Percentiles rank a stretch among this genome's conserved stretches.
These are phyloP conservation scores for Scaptomyza caliginosa DNA, from an alignment of 2,888 invertebrate species.

Conservation along the genomic window DNA sequence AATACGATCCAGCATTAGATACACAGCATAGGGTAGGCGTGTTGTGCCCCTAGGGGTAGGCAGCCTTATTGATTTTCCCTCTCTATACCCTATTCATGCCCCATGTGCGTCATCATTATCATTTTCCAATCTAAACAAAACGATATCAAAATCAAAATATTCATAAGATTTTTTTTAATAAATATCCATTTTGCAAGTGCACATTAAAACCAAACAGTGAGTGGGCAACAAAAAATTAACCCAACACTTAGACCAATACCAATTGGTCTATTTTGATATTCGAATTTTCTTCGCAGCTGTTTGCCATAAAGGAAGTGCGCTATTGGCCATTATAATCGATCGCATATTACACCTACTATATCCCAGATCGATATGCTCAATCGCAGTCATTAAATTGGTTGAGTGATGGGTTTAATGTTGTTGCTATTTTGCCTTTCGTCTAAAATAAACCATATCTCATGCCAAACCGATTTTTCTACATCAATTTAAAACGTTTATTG, in stretches of 20 bases:
- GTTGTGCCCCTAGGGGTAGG: constrained; percentile 62
- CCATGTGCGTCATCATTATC: constrained; percentile 55
- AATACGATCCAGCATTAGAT: constrained; percentile 80
- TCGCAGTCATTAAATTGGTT: constrained; percentile 33
- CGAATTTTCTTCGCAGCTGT: constrained; percentile 56
- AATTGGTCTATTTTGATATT: constrained; percentile 40
- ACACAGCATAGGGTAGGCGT: constrained; percentile 82
- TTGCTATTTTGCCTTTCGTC: constrained; percentile 13
- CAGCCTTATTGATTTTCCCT: constrained; percentile 17
- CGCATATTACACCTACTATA: constrained; percentile 40
- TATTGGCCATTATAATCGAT: constrained; percentile 48
- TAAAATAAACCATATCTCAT: constrained; percentile 64
- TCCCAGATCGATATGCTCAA: constrained; percentile 10
- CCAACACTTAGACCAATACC: background rate
- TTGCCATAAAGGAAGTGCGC: constrained; percentile 70
- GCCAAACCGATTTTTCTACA: constrained; percentile 32
- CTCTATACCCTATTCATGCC: constrained; percentile 7
- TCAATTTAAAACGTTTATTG: constrained; percentile 49
- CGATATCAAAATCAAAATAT: constrained; percentile 35
- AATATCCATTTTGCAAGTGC: constrained; percentile 46
- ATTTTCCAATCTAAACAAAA: constrained; percentile 51
- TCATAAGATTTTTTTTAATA: constrained; percentile 21
- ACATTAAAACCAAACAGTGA: constrained; percentile 42
- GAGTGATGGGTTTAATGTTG: constrained; percentile 67
- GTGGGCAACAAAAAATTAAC: constrained; percentile 10